A percentile compares a stretch with the other conserved stretches of the same genome.
Conservation (phyloP, 2,113 vertebrate genomes). For the Serilophus lunatus region DNA sequence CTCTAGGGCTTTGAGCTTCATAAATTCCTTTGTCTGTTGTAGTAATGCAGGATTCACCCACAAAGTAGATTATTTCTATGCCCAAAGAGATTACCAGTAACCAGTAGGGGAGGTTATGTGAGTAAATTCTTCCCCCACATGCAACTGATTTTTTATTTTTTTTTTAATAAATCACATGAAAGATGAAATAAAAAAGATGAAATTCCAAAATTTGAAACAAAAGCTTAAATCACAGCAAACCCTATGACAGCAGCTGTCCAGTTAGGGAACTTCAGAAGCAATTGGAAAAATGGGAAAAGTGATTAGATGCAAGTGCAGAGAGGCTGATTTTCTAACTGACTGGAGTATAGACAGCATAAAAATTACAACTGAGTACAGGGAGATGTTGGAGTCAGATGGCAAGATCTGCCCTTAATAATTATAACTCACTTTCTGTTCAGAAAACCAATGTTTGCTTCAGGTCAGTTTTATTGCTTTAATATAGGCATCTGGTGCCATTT, state of each 20-base stretch:
- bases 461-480: not conserved
- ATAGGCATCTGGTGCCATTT: not conserved
- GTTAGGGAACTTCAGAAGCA: not conserved
- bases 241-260: not conserved
- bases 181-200: too few species aligned
- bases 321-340: not conserved
- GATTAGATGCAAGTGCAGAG: not conserved
- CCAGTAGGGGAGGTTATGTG: not conserved
- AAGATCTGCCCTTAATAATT: not conserved
- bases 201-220: not conserved
- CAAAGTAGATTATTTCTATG: not conserved
- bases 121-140: not conserved
- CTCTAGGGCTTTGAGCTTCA: not conserved
- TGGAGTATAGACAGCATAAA: not conserved
- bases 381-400: not conserved
- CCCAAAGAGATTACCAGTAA: not conserved
- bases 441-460: not conserved
- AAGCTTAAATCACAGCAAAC: not conserved
- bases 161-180: not conserved
- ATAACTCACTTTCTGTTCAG: not conserved
- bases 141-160: not conserved
- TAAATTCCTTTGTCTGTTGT: not conserved
- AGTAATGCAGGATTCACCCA: not conserved
- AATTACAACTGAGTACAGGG: not conserved
- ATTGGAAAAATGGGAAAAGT: not conserved